Evolutionary conservation across 2,888 invertebrate species (phyloP).

Genomic region (Galeruca laticollis): DNA sequence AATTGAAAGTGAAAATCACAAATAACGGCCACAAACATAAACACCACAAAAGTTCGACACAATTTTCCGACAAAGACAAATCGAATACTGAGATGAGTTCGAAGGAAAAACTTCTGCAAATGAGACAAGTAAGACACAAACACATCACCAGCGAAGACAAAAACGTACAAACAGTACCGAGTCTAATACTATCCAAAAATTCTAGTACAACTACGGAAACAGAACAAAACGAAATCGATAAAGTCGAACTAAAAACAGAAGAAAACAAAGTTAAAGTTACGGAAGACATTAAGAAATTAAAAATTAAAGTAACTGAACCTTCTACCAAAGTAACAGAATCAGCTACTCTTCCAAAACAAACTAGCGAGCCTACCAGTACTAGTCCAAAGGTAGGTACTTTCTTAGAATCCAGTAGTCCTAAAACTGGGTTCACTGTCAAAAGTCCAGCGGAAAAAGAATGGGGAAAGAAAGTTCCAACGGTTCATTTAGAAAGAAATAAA

Average conservation of each 20-base stretch:
- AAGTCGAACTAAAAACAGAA: constrained; percentile 29
- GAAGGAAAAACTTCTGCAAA: constrained; percentile 65
- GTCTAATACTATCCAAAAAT: constrained; percentile 49
- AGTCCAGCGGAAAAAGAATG: constrained; percentile 46
- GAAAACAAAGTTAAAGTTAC: constrained; percentile 23
- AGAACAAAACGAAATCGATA: constrained; percentile 21
- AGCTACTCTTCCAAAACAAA: constrained; percentile 45
- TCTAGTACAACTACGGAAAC: constrained; percentile 37
- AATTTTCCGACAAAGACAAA: constrained; percentile 43
- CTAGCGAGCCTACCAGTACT: constrained; percentile 37
- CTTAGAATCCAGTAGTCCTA: constrained; percentile 41
- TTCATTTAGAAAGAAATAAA: constrained; percentile 55
- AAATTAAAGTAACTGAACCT: constrained; percentile 48
- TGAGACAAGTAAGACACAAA: constrained; percentile 66
- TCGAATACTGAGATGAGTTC: constrained; percentile 52
- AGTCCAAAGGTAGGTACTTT: constrained; percentile 45
- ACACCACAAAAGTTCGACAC: constrained; percentile 59
- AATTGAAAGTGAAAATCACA: constrained; percentile 70
- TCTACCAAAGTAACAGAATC: constrained; percentile 45
- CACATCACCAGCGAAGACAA: constrained; percentile 58
- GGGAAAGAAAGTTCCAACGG: constrained; percentile 50
- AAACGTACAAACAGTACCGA: constrained; percentile 54
- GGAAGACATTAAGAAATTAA: constrained; percentile 47
- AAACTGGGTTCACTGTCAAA: constrained; percentile 34
- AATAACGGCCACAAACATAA: constrained; percentile 66